Percentiles rank a stretch among this genome's conserved stretches.
phyloP scores from a whole-genome alignment of 2,113 vertebrate genomes.

The Gymnocephalus cernua region DNA sequence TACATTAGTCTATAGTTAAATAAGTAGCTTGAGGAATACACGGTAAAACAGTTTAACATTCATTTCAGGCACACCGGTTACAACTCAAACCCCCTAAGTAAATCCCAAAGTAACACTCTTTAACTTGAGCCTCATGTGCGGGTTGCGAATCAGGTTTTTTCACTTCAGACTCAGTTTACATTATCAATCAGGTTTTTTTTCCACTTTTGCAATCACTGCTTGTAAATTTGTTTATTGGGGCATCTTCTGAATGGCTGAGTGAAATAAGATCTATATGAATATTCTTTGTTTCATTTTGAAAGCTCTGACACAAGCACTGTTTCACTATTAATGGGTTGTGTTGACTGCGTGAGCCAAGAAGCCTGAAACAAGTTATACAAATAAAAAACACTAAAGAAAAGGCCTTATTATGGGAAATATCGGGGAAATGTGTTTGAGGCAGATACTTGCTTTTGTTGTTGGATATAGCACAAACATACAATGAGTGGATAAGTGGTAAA shows the following conservation, averaged over 20 bases:
- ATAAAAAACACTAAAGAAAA: slow-evolving; percentile 16
- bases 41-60: neutral
- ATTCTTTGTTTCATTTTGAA: neutral
- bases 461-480: slow-evolving; percentile 14
- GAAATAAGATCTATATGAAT: slow-evolving; percentile 30
- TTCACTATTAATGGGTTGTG: neutral
- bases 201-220: slow-evolving; percentile 5
- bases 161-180: slow-evolving; percentile 11
- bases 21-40: neutral
- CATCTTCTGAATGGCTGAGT: slow-evolving; percentile 3
- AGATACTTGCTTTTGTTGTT: slow-evolving; percentile 33
- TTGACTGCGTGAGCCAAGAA: slow-evolving; percentile 17
- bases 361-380: slow-evolving; percentile 12
- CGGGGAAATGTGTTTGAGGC: slow-evolving; percentile 14
- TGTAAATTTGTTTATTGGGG: slow-evolving; percentile 4
- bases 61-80: neutral
- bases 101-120: slow-evolving; percentile 28
- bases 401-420: slow-evolving; percentile 19
- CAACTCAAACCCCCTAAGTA: slow-evolving; percentile 15
- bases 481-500: slow-evolving; percentile 28
- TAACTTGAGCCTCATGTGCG: slow-evolving; percentile 15
- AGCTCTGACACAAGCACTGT: neutral
- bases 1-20: neutral
- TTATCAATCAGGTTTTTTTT: neutral
- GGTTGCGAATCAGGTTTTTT: slow-evolving; percentile 3